phyloP scores from a whole-genome alignment of 2,888 invertebrate species.

The Catocala nupta region DNA sequence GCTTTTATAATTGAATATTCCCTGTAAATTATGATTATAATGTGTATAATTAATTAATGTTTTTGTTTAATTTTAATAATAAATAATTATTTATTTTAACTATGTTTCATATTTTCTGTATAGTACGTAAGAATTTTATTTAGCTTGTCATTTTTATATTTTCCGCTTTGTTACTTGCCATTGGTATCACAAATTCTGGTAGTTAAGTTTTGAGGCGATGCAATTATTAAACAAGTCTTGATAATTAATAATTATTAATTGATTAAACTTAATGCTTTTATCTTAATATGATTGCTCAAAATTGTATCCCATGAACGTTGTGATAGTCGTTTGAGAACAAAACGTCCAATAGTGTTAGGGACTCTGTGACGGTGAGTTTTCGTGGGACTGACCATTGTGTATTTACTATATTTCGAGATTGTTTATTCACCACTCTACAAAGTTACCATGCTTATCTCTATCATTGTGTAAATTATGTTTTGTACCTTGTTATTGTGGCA shows the following conservation, averaged over 20 bases:
- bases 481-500: slow-evolving; percentile 37
- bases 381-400: slow-evolving; percentile 45
- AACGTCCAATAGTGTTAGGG: slow-evolving; percentile 60
- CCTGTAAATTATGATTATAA: slow-evolving; percentile 64
- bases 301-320: slow-evolving; percentile 61
- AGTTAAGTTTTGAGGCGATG: slow-evolving; percentile 29
- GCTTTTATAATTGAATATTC: slow-evolving; percentile 58
- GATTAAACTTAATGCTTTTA: slow-evolving; percentile 37
- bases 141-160: slow-evolving; percentile 72
- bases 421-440: slow-evolving; percentile 45
- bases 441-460: slow-evolving; percentile 62
- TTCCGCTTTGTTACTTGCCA: slow-evolving; percentile 77
- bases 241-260: neutral
- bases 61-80: slow-evolving; percentile 63
- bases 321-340: slow-evolving; percentile 61
- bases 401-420: slow-evolving; percentile 51
- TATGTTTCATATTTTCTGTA: slow-evolving; percentile 68
- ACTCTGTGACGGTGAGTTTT: slow-evolving; percentile 31
- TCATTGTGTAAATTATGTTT: slow-evolving; percentile 50
- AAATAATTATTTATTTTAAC: slow-evolving; percentile 78
- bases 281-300: slow-evolving; percentile 72
- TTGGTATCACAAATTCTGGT: slow-evolving; percentile 69
- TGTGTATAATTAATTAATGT: slow-evolving; percentile 67
- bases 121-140: slow-evolving; percentile 65
- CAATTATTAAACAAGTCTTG: slow-evolving; percentile 14